These are phyloP conservation scores for Scaptomyza graminum DNA, from an alignment of 1,140 invertebrate genomes.

Conservation along the genomic window DNA sequence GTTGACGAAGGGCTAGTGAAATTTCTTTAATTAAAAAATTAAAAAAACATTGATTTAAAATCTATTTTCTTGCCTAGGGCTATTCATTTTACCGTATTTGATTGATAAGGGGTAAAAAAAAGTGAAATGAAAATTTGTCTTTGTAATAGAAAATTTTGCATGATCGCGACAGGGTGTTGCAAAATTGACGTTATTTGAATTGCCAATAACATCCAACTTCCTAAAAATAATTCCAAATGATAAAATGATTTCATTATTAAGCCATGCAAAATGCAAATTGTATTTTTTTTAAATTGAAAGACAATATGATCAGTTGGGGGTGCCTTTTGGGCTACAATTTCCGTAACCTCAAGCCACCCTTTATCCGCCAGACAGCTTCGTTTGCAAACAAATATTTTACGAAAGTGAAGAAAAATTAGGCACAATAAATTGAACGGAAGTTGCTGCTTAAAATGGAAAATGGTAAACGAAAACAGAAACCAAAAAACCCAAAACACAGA, in stretches of 20 bases:
- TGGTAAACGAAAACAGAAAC: constrained; percentile 41
- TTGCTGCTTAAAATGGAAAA: constrained; percentile 75
- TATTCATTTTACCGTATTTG: too few species aligned
- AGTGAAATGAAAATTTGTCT: not conserved
- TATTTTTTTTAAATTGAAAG: constrained; percentile 28
- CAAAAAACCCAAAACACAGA: constrained; percentile 14
- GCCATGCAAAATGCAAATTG: constrained; percentile 32
- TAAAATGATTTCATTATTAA: constrained; percentile 1
- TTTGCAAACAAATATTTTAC: constrained; percentile 45
- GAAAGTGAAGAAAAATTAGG: constrained; percentile 79
- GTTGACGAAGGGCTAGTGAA: too few species aligned
- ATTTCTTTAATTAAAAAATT: too few species aligned
- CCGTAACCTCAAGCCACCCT: constrained; percentile 41
- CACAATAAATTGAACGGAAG: constrained; percentile 81
- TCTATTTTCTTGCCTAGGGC: too few species aligned
- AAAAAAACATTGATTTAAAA: too few species aligned
- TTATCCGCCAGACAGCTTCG: constrained; percentile 25
- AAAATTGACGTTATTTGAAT: not conserved
- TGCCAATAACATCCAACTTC: too few species aligned
- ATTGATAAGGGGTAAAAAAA: too few species aligned
- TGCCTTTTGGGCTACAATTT: constrained; percentile 5
- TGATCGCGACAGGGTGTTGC: constrained; percentile 7
- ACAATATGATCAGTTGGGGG: constrained; percentile 13
- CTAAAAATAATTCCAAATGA: not conserved
- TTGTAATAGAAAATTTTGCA: not conserved